phyloP scores from a whole-genome alignment of 2,888 invertebrate genomes.

The Chrysolina oricalcia region DNA sequence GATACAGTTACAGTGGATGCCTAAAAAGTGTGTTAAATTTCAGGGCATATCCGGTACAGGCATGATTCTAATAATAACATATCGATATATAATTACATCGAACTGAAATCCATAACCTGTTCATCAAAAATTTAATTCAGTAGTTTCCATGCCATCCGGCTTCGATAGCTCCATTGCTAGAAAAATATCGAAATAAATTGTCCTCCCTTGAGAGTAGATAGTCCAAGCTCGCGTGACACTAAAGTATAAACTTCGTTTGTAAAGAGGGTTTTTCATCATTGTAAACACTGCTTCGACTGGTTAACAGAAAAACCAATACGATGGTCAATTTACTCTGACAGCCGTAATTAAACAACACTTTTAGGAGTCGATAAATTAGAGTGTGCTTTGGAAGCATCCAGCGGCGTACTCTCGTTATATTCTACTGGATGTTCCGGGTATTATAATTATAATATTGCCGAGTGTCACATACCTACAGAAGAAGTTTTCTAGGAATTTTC shows the following conservation, averaged over 20 bases:
- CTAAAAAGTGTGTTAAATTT: no score
- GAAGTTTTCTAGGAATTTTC: no score
- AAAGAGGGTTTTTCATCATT: not conserved
- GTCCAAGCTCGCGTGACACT: slow-evolving; percentile 22
- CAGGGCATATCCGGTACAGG: no score
- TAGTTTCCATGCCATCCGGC: no score
- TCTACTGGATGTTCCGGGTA: no score
- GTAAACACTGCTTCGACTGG: slow-evolving; percentile 13
- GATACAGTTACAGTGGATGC: no score
- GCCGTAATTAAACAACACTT: slow-evolving; percentile 9
- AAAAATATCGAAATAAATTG: not conserved
- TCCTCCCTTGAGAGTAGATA: not conserved
- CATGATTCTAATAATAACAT: no score
- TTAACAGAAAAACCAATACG: slow-evolving; percentile 27
- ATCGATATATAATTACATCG: no score
- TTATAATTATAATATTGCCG: no score
- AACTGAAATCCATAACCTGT: no score
- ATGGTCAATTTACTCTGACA: slow-evolving; percentile 14
- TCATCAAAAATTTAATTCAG: no score
- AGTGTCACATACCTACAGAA: no score
- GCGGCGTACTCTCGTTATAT: not conserved
- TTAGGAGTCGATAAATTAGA: slow-evolving; percentile 5
- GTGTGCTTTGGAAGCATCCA: not conserved
- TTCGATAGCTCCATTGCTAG: not conserved
- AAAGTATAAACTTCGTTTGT: slow-evolving; percentile 2